Evolutionary conservation across 2,888 invertebrate genomes (phyloP), one percentile per base, ranked within the genome.

Genomic region (Apomyelois bistriatella): DNA sequence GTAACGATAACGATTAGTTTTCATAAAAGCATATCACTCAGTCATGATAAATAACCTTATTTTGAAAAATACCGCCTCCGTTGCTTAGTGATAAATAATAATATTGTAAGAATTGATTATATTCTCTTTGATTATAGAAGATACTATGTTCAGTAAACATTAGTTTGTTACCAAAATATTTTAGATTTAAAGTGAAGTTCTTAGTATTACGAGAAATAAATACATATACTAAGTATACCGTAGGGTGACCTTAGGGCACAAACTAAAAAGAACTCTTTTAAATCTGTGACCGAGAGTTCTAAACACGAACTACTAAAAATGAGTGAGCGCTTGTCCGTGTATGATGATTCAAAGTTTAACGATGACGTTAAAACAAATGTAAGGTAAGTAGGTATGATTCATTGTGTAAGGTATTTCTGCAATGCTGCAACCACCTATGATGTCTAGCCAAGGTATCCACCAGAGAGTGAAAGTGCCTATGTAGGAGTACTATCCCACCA

Each of bases 351-450:
- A 28, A 4, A 7, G 13, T n/a, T 10, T 13, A 7, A 57, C 22
- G 52, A 48, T 16, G 46, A 30, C n/a, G 61, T 53, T 5, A 53
- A 62, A 3, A 61, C 68, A 7, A 72, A 70, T 63, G 67, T 66
- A 47, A 69, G 64, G 70, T 69, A 52, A 55, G 51, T 15, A 30
- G n/a, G 22, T n/a, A 36, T 3, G 12, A 15, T n/a, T n/a, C 36
- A 36, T n/a, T 36, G 10, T n/a, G 10, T 22, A 5, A 22, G 22
- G 2, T 5, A 2, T 5, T 22, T 22, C 22, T 22, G 3, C 22
- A 22, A 22, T 22, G 22, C 22, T 5, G 22, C 22, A 2, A 22
- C 22, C 22, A 22, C 22, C 22, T n/a, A n/a, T n/a, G n/a, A n/a
- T n/a, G n/a, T n/a, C n/a, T n/a, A n/a, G n/a, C n/a, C n/a, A n/a